Percentiles rank a stretch among this genome's conserved stretches.
These are phyloP conservation scores for Syrrhaptes paradoxus DNA, from an alignment of 2,113 vertebrate genomes.

Conservation along the genomic window DNA sequence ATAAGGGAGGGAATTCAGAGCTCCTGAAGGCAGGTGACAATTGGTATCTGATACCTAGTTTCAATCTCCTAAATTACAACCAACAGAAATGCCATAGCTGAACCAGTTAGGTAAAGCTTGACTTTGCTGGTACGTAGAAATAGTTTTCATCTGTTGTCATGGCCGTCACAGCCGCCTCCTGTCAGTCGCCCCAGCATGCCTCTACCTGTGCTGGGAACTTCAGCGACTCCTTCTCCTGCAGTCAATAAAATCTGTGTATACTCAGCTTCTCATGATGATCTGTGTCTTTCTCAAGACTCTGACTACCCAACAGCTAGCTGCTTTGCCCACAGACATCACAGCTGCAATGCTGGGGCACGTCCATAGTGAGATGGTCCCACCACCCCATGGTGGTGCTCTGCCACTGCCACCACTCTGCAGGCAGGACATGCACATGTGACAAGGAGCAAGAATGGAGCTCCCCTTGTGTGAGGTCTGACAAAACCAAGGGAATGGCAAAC, in stretches of 20 bases:
- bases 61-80: background rate
- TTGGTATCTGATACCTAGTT: background rate
- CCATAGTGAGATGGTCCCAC: background rate
- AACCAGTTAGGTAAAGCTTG: background rate
- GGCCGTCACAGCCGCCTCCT: background rate
- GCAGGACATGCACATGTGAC: background rate
- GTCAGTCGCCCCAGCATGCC: background rate
- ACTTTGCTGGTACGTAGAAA: background rate
- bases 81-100: background rate
- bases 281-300: background rate
- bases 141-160: background rate
- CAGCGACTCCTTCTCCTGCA: background rate
- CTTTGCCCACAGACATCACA: background rate
- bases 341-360: background rate
- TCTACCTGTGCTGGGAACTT: background rate
- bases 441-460: background rate
- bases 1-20: background rate
- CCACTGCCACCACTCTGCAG: background rate
- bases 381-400: background rate
- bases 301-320: background rate
- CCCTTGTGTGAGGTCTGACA: background rate
- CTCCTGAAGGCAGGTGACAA: background rate
- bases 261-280: background rate
- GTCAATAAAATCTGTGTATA: background rate
- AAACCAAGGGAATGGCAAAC: background rate